Conservation (phyloP, 2,113 vertebrate species). For the Callipepla californica region DNA sequence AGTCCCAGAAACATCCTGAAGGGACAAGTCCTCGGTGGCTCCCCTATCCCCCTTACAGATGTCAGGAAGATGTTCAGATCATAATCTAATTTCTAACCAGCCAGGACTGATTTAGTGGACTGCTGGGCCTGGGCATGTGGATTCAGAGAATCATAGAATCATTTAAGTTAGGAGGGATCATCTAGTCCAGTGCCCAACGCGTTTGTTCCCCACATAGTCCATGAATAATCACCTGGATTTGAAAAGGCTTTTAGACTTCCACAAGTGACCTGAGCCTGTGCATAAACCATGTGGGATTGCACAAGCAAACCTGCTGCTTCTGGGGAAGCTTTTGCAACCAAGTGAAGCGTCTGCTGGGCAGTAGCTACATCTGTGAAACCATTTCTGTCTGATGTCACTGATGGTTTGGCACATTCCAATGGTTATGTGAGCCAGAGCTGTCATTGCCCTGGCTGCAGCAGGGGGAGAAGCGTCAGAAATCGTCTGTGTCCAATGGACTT, state of each 20-base stretch:
- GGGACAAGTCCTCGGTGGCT: neutral
- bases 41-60: neutral
- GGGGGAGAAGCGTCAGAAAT: neutral
- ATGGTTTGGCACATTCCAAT: neutral
- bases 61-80: neutral
- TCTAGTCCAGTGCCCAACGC: neutral
- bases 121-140: neutral
- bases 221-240: neutral
- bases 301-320: neutral
- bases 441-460: neutral
- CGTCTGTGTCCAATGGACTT: fast-evolving
- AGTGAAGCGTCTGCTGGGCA: fast-evolving
- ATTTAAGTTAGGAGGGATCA: too few species aligned
- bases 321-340: neutral
- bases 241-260: neutral
- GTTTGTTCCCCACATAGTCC: neutral
- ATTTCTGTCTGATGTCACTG: neutral
- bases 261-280: neutral
- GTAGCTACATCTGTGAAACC: neutral
- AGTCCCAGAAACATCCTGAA: neutral
- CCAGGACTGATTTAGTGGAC: neutral
- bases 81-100: neutral
- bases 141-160: neutral
- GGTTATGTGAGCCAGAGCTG: neutral
- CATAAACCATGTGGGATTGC: neutral